Evolutionary conservation across 2,113 vertebrate genomes (phyloP).

Genomic region (Propithecus coquereli): DNA sequence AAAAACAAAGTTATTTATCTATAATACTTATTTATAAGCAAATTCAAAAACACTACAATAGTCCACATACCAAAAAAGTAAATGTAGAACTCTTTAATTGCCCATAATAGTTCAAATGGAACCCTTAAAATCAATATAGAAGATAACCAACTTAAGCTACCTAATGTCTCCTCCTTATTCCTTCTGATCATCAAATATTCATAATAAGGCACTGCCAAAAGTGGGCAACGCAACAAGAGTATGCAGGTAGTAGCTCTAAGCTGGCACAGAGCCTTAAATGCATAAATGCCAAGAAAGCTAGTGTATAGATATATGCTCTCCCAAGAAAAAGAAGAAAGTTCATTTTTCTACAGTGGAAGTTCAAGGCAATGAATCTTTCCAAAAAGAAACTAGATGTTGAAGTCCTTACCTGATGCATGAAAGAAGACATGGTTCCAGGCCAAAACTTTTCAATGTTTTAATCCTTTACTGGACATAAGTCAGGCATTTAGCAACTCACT

Average conservation of each 20-base stretch:
- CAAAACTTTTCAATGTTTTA: constrained; percentile 1
- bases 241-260: background rate
- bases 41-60: constrained; percentile 30
- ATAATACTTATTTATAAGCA: background rate
- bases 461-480: background rate
- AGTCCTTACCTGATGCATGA: background rate
- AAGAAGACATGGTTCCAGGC: background rate
- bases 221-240: background rate
- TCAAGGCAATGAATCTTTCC: constrained; percentile 13
- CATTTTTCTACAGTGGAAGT: background rate
- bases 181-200: background rate
- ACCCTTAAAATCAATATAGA: background rate
- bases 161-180: background rate
- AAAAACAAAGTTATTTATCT: background rate
- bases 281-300: background rate
- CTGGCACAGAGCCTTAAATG: background rate
- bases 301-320: background rate
- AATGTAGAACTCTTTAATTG: background rate
- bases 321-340: background rate
- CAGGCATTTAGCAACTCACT: background rate
- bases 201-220: background rate
- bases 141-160: background rate
- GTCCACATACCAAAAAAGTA: background rate
- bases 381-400: constrained; percentile 6
- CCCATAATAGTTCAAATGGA: background rate